Evolutionary conservation across 92 coral and sea anemone genomes (phyloP), one percentile per base, ranked within the genome.

Genomic region (Parazoanthus swiftii): DNA sequence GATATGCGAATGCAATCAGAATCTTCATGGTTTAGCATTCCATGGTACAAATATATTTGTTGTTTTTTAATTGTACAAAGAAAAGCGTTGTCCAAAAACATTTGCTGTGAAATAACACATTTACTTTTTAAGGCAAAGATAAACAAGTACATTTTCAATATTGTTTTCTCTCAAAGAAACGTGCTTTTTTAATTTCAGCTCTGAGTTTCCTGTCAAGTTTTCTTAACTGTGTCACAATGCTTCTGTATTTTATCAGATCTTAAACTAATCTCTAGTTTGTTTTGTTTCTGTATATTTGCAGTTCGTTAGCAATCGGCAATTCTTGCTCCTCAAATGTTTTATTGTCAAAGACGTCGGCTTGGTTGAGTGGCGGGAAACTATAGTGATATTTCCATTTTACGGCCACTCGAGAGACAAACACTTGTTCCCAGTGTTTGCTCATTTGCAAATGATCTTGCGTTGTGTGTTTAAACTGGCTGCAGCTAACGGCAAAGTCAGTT

Each of bases 381-480:
- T 68, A n/a, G 3, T 35, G 43, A 38, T 63, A 84, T 70, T 84
- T 70, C 66, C 46, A 71, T 84, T 84, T 72, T 16, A 56, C 63
- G 58, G 79, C 59, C 33, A 50, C 87, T 35, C 66, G 79, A 71
- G 67, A 16, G 33, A 33, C 42, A 72, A 70, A 48, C 67, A 44
- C 66, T 84, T 84, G 87, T 84, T 14, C 79, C 87, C 66, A 84
- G 77, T 84, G 29, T 84, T 84, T 84, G 78, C 87, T 84, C 87
- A 84, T 84, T 84, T 84, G 87, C 63, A 72, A 84, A 84, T 71
- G 36, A 71, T 71, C 58, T 84, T 16, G 36, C 77, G 77, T 73
- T 84, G 29, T 84, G 78, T 84, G 77, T 71, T 84, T 84, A 66
- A 46, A 84, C 74, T 84, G 77, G 63, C 43, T 70, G 51, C 15